phyloP scores from a whole-genome alignment of 2,888 invertebrate species.

The Caenorhabditis sp. region DNA sequence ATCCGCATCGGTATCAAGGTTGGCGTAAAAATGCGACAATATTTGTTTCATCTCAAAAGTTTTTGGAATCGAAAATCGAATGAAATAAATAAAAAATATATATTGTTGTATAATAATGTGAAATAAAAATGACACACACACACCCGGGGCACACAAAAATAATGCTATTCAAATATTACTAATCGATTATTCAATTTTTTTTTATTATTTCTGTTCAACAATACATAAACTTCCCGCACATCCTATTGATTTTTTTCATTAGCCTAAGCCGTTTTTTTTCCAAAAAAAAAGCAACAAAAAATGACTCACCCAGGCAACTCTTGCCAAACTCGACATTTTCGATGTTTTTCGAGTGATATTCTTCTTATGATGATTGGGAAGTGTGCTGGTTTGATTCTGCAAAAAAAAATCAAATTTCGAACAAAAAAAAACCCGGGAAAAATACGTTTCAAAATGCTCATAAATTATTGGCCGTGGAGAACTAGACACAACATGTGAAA shows the following conservation, averaged over 20 bases:
- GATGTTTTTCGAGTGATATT: constrained; percentile 19
- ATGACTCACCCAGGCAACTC: constrained; percentile 38
- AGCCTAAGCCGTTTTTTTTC: background rate
- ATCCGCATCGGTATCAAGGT: constrained; percentile 23
- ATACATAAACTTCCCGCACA: too few species aligned
- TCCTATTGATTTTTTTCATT: too few species aligned
- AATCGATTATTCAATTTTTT: background rate
- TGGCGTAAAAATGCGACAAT: constrained; percentile 20
- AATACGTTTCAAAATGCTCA: background rate
- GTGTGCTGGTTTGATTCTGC: constrained; percentile 11
- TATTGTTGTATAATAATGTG: background rate
- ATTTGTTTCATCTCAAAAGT: background rate
- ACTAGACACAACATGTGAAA: too few species aligned
- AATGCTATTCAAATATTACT: background rate
- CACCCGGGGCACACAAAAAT: background rate
- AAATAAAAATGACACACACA: background rate
- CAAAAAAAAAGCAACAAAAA: too few species aligned
- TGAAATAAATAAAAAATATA: background rate
- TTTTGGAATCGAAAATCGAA: background rate
- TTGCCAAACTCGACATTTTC: constrained; percentile 31
- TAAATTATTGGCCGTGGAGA: constrained; percentile 4
- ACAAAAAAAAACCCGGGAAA: background rate
- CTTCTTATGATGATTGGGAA: constrained; percentile 4
- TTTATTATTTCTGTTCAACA: background rate
- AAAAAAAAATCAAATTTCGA: too few species aligned